Evolutionary conservation across 2,113 vertebrate species (phyloP), one percentile per base, ranked within the genome.

Genomic region (Psittacus erithacus): DNA sequence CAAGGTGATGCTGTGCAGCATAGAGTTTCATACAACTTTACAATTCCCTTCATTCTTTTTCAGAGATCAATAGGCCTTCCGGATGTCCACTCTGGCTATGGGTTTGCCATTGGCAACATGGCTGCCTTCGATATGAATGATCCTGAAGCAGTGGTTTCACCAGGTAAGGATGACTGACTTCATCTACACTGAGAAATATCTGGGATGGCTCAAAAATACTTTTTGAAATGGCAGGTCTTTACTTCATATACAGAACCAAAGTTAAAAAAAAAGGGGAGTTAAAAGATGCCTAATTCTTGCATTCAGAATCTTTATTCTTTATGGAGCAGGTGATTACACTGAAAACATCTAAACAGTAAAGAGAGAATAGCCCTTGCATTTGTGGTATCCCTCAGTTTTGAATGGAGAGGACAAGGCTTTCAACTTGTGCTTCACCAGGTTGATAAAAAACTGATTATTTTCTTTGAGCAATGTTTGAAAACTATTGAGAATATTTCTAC

Each of bases 31-130:
- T 41, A 62, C 50, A 71, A 43, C 44, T 62, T 79, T 57, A 20
- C 28, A 20, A 78, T 83, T 64, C 25, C 78, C 44, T 87, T 10
- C 12, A 9, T 78, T 97, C 52, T 43, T 46, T 96, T 96, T 10
- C 97, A 99, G 99, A 98, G 96, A 85, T 99, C 99, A 65, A 99
- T 99, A 89, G 99, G 99, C 2, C 99, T 99, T 52, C 99, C 99
- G 2, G 99, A 99, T 93, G 99, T 99, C 76, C 99, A 99, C 96
- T 99, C 99, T 4, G 99, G 99, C 13, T 99, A 99, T 43, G 99
- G 99, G 2, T 99, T 99, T 91, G 99, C 99, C 29, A 99, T 99
- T 83, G 99, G 99, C 50, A 99, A 99, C 96, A 99, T 99, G 99
- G 99, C 99, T 31, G 99, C 99, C 50, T 99, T 99, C 87, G 99